Evolutionary conservation across 2,797 vertebrate genomes (phyloP).

Genomic region (Furcifer pardalis): DNA sequence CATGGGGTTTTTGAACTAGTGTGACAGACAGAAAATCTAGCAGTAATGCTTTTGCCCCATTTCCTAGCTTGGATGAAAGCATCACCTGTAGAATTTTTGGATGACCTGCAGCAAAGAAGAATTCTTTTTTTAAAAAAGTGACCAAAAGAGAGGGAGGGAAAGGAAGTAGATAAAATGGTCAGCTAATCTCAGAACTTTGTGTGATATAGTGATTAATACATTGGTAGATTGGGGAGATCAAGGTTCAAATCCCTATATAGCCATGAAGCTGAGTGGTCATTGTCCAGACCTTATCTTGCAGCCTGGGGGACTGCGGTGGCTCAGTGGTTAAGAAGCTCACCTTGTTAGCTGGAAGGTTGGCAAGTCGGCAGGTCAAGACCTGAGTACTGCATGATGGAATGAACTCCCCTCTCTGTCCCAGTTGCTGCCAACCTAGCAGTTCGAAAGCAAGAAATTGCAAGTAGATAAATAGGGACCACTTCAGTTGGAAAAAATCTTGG

Average conservation of each 20-base stretch:
- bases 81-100: background rate
- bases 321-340: no score
- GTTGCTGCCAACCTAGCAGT: no score
- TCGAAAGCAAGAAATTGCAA: no score
- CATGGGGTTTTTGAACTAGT: background rate
- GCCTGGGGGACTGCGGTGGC: no score
- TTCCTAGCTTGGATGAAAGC: background rate
- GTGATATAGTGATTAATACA: background rate
- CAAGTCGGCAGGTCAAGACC: no score
- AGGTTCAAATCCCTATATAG: background rate
- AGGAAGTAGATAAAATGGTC: background rate
- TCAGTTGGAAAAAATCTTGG: no score
- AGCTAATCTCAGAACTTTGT: no score
- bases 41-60: background rate
- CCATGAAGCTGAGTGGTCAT: background rate
- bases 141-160: background rate
- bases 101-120: background rate
- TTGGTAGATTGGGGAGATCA: background rate
- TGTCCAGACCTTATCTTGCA: background rate
- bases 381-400: no score
- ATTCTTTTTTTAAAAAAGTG: no score
- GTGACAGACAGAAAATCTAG: background rate
- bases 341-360: no score
- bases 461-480: no score
- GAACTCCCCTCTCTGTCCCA: no score